phyloP scores from a whole-genome alignment of 1,140 invertebrate species.

The Trichonephila inaurata region DNA sequence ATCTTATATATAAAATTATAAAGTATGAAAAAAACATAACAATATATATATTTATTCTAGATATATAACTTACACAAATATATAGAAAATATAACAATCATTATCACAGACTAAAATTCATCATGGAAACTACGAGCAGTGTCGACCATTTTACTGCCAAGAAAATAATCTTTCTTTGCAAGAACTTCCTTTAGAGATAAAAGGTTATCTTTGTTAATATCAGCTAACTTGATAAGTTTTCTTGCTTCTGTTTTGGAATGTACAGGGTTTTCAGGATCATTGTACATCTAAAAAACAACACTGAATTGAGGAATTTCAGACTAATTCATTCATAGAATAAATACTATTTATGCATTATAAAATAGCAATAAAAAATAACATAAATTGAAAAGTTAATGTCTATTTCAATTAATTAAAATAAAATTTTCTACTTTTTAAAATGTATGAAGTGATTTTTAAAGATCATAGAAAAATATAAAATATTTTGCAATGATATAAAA shows the following conservation, averaged over 20 bases:
- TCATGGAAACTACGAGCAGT: constrained; percentile 90
- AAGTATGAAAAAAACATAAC: constrained; percentile 2
- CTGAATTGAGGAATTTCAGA: too few species aligned
- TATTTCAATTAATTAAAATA: too few species aligned
- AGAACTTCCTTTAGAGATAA: constrained; percentile 87
- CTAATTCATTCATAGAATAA: too few species aligned
- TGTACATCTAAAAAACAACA: constrained; percentile 84
- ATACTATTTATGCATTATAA: too few species aligned
- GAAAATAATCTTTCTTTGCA: constrained; percentile 84
- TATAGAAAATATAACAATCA: constrained; percentile 37
- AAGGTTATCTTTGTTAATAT: constrained; percentile 86
- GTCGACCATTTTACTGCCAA: constrained; percentile 89
- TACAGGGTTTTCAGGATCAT: constrained; percentile 89
- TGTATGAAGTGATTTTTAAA: too few species aligned
- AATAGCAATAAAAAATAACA: too few species aligned
- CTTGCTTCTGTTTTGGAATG: constrained; percentile 88
- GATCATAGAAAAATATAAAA: too few species aligned
- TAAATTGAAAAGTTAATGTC: too few species aligned
- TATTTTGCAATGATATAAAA: too few species aligned
- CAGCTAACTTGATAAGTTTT: constrained; percentile 86
- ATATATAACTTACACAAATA: constrained; percentile 42
- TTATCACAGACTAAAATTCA: constrained; percentile 85
- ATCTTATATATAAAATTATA: not conserved
- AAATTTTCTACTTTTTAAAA: too few species aligned
- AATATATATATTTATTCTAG: constrained; percentile 73